Evolutionary conservation across 2,888 invertebrate species (phyloP), one percentile per base, ranked within the genome.

Genomic region (Agrotis exclamationis): DNA sequence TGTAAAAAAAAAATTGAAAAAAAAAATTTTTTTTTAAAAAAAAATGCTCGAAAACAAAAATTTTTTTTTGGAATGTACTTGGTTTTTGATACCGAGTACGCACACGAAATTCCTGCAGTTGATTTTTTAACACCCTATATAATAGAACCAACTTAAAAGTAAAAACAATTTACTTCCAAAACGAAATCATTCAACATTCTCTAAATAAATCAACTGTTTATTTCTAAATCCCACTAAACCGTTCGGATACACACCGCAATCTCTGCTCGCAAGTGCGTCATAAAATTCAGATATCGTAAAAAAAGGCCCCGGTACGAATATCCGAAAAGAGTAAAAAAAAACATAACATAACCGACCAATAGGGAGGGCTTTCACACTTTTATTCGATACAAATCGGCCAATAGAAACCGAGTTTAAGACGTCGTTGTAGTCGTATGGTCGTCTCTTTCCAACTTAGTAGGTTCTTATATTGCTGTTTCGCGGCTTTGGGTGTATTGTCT

Each of bases 361-460:
- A 80, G 87, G 68, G 68, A 74, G 72, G 66, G 75, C 77, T 75
- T 83, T 79, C 79, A 80, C 84, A 86, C 79, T 87, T 88, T 87
- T 87, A 89, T 87, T 86, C 89, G 89, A 90, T 88, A 89, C 90
- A 90, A 86, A 89, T 88, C 87, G 85, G 65, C 90, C 89, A 90
- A 90, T 90, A 86, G 89, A 88, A 86, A 74, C 80, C 64, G 76
- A 81, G 80, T 88, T 86, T 85, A 89, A 93, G 93, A 93, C 90
- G 93, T 82, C 87, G 86, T 86, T 85, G 83, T 80, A 85, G 72
- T 80, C 71, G 74, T 90, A 87, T 84, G 72, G 80, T 85, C 83
- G 82, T 92, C 94, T 87, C 92, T 86, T 85, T 94, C 92, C 86
- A 81, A 79, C 93, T 76, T 74, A 47, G 24, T 70, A 59, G 60